Evolutionary conservation across 2,888 invertebrate species (phyloP).

Genomic region (Hirtodrosophila alboralis): DNA sequence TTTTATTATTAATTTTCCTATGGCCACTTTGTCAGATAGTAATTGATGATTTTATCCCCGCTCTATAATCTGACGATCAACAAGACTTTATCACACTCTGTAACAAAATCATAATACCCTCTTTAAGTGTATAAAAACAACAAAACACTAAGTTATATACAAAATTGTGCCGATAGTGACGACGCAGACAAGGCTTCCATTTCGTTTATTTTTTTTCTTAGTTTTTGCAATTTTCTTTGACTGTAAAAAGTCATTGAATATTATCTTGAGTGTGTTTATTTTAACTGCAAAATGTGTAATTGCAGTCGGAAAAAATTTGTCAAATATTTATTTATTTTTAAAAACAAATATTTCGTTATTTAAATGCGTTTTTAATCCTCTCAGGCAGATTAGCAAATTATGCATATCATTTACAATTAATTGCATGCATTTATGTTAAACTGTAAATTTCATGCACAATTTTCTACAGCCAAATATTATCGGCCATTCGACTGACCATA

Average conservation of each 20-base stretch:
- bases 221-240: conserved; percentile 18
- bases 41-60: no score
- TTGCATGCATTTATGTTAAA: conserved; percentile 50
- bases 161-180: conserved; percentile 32
- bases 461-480: conserved; percentile 22
- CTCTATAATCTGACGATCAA: no score
- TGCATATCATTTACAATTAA: conserved; percentile 53
- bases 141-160: conserved; percentile 16
- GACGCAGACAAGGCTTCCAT: conserved; percentile 1
- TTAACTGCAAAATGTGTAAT: conserved; percentile 14
- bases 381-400: conserved; percentile 5
- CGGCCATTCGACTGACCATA: conserved; percentile 14
- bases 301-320: neutral
- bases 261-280: neutral
- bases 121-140: no score
- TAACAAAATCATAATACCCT: no score
- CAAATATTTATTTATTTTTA: neutral
- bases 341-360: no score
- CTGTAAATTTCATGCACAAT: conserved; percentile 46
- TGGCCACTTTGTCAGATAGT: no score
- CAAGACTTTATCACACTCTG: no score
- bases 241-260: conserved; percentile 18
- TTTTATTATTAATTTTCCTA: no score
- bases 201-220: conserved; percentile 4
- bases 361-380: neutral